Evolutionary conservation across 2,113 vertebrate species (phyloP).

Genomic region (Marmota flaviventris): DNA sequence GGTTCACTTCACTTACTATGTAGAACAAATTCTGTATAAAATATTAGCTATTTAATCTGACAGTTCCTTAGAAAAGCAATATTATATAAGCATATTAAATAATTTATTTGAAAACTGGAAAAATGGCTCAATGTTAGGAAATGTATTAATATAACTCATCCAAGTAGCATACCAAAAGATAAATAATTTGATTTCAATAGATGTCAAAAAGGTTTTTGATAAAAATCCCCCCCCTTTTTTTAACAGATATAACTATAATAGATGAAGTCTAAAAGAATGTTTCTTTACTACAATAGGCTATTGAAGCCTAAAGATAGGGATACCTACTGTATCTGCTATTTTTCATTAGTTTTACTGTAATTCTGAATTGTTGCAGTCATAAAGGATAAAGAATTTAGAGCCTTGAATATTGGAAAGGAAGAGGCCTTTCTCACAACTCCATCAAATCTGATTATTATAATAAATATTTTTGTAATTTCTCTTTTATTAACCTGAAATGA

Average conservation of each 20-base stretch:
- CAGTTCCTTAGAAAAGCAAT: not conserved
- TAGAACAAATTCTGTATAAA: not conserved
- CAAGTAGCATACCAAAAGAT: not conserved
- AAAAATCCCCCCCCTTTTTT: not conserved
- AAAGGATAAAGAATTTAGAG: not conserved
- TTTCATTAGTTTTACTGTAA: not conserved
- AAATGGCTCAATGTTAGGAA: not conserved
- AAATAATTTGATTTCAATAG: not conserved
- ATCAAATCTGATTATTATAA: not conserved
- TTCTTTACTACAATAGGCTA: not conserved
- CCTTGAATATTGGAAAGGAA: not conserved
- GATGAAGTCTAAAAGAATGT: not conserved
- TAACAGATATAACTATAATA: not conserved
- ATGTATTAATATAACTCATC: not conserved
- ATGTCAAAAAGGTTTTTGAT: not conserved
- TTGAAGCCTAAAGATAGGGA: not conserved
- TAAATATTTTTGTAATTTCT: constrained; percentile 7
- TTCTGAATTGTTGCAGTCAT: not conserved
- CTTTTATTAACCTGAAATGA: constrained; percentile 13
- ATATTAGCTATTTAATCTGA: not conserved
- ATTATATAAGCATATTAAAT: not conserved
- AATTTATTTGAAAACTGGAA: not conserved
- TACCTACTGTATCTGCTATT: not conserved
- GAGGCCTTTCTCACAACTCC: not conserved
- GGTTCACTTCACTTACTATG: not conserved